These are phyloP conservation scores for Cryptoblepharus egeriae DNA, from an alignment of 2,797 vertebrate genomes.

Conservation along the genomic window DNA sequence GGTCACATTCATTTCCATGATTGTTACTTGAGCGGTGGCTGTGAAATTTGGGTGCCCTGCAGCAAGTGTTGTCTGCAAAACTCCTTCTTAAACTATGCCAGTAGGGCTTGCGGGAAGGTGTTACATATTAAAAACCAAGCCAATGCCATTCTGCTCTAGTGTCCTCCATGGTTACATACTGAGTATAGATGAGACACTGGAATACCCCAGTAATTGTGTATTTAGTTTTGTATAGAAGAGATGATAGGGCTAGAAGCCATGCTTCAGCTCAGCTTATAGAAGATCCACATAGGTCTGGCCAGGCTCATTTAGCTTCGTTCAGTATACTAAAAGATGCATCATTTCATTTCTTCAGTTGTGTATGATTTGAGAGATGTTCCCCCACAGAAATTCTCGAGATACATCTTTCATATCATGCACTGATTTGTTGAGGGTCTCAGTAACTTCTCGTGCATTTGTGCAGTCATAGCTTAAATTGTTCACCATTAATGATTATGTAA, in stretches of 20 bases:
- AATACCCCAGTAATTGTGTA: too few relatives aligned
- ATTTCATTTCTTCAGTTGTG: background rate
- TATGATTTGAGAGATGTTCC: background rate
- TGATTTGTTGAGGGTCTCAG: background rate
- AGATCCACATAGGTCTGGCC: background rate
- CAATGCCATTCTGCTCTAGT: background rate
- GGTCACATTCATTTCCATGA: background rate
- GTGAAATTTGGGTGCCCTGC: too few relatives aligned
- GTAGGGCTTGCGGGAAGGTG: background rate
- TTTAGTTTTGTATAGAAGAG: background rate
- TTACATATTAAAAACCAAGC: background rate
- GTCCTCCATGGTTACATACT: background rate
- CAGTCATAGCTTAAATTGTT: background rate
- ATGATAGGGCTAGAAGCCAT: background rate
- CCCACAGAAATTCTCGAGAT: too few relatives aligned
- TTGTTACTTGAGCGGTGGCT: too few relatives aligned
- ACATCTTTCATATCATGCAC: background rate
- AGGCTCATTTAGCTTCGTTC: background rate
- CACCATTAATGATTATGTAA: too few relatives aligned
- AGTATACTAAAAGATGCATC: background rate
- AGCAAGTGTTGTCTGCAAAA: constrained; percentile 26
- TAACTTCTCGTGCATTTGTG: background rate
- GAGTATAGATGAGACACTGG: background rate
- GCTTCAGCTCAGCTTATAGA: background rate
- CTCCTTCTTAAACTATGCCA: background rate